Evolutionary conservation across 2,888 invertebrate species (phyloP).

Genomic region (Beris chalybata): DNA sequence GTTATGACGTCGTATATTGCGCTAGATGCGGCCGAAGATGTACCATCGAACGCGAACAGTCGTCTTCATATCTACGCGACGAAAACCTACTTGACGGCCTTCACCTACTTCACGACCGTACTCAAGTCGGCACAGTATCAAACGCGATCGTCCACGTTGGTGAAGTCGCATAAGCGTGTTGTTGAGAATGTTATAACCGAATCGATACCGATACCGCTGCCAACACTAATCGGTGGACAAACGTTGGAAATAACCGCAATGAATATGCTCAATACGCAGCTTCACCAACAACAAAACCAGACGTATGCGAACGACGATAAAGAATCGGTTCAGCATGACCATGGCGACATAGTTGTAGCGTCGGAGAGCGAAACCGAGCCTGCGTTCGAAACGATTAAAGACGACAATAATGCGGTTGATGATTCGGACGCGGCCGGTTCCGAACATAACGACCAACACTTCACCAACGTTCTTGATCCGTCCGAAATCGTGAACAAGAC

Average conservation of each 20-base stretch:
- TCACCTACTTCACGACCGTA: conserved; percentile 80
- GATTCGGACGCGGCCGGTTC: conserved; percentile 44
- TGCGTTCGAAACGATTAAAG: conserved; percentile 45
- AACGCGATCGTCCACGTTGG: conserved; percentile 56
- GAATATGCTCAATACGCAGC: conserved; percentile 44
- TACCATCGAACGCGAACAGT: conserved; percentile 11
- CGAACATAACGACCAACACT: conserved; percentile 40
- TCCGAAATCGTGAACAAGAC: conserved; percentile 48
- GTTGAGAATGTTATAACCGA: conserved; percentile 71
- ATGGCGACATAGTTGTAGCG: conserved; percentile 45
- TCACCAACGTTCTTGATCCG: background rate
- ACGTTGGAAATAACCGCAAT: conserved; percentile 61
- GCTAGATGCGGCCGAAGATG: conserved; percentile 55
- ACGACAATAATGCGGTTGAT: conserved; percentile 60
- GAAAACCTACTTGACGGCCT: conserved; percentile 85
- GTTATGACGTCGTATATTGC: conserved; percentile 49
- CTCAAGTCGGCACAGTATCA: conserved; percentile 61
- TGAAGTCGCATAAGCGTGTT: conserved; percentile 67
- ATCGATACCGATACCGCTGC: conserved; percentile 59
- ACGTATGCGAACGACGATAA: background rate
- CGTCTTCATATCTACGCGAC: conserved; percentile 74
- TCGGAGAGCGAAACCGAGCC: background rate
- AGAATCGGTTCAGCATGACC: conserved; percentile 36
- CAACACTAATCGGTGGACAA: conserved; percentile 59
- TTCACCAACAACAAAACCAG: conserved; percentile 47